Evolutionary conservation across 2,113 vertebrate genomes (phyloP).

Genomic region (Lichenostomus cassidix): DNA sequence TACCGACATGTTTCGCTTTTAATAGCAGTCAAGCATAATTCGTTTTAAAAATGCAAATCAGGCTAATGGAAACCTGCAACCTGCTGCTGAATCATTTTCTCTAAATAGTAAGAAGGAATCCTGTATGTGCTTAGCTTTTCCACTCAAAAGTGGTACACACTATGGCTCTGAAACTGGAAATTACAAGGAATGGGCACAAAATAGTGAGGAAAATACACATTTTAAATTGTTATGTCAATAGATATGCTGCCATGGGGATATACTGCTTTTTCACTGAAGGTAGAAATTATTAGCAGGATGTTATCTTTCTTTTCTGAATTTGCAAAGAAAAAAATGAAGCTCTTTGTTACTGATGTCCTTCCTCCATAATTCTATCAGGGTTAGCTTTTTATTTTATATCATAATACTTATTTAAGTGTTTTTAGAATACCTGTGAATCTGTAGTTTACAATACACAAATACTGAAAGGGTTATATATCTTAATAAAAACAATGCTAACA

Average conservation of each 20-base stretch:
- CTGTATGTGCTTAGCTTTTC: neutral
- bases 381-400: neutral
- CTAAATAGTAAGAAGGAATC: neutral
- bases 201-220: neutral
- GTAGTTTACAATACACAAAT: neutral
- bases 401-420: neutral
- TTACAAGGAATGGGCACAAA: neutral
- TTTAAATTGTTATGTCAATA: neutral
- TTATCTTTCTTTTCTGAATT: neutral
- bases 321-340: neutral
- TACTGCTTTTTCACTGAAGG: neutral
- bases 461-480: neutral
- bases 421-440: neutral
- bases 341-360: neutral
- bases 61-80: neutral
- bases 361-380: neutral
- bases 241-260: neutral
- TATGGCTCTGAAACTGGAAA: neutral
- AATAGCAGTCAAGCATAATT: neutral
- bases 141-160: neutral
- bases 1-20: neutral
- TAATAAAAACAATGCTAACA: neutral
- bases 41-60: neutral
- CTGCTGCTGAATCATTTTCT: neutral
- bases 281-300: neutral